Evolutionary conservation across 2,888 invertebrate genomes (phyloP), one percentile per base, ranked within the genome.

Genomic region (Drosophila mettleri): DNA sequence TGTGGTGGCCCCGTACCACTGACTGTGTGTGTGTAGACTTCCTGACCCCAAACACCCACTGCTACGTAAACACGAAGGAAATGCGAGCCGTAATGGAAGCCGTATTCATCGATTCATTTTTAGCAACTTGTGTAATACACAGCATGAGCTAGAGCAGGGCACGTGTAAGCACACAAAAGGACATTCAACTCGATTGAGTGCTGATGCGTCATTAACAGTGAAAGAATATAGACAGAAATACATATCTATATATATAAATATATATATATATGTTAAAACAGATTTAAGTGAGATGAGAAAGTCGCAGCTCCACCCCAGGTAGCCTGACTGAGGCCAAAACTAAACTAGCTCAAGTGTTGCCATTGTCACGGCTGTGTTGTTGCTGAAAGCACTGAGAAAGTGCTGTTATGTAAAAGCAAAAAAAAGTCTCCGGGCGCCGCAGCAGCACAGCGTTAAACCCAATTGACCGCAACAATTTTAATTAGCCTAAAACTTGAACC

Each of bases 391-490:
- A 22, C 58, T 54, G 59, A 51, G 76, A 76, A 76, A 78, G 79
- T 60, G 48, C 14, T 60, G 65, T 65, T 61, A 70, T 58, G 38
- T 48, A 62, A 54, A 51, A 14, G 51, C 24, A 58, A 29, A 24
- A 18, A 45, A 55, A 58, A 48, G 53, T 46, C 52, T 22, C n/a
- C 48, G 57, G 43, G 38, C 36, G 41, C 20, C 43, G 22, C 29
- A 43, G 43, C 34, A 61, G 46, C 18, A 27, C 55, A 62, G 31
- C 69, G 58, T 62, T 43, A 66, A 78, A 64, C 54, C 53, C 71
- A 79, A 71, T 81, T 79, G 78, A 80, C 68, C 81, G 69, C 63
- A 81, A 59, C 62, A 61, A 67, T 69, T 80, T 76, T 65, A 78
- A 80, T 80, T 76, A 72, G 63, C 43, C 61, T 52, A 61, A 77